Conservation (phyloP, 2,888 invertebrate genomes). For the Gari tellinella region DNA sequence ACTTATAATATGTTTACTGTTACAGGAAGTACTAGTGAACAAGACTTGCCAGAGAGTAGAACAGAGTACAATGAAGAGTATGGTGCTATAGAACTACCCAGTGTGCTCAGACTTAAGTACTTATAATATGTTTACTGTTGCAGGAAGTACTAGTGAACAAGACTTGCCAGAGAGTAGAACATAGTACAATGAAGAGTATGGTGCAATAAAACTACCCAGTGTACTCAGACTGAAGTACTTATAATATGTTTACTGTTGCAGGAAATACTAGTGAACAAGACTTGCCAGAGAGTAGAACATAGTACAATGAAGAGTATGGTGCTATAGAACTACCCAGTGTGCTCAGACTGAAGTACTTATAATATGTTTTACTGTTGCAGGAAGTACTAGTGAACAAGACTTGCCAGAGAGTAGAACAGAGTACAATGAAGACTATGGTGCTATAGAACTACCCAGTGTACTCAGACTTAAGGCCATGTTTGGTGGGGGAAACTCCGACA, state of each 20-base stretch:
- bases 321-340: slow-evolving; percentile 79
- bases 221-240: not conserved
- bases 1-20: not conserved
- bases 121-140: too few relatives aligned
- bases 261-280: slow-evolving; percentile 72
- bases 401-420: not conserved
- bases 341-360: slow-evolving; percentile 72
- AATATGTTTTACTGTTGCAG: too few relatives aligned
- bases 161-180: not conserved
- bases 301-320: slow-evolving; percentile 71
- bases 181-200: not conserved
- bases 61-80: slow-evolving; percentile 74
- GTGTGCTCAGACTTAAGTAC: slow-evolving; percentile 77
- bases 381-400: too few relatives aligned
- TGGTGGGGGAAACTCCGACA: slow-evolving; percentile 53
- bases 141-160: too few relatives aligned
- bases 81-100: slow-evolving; percentile 74
- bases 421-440: not conserved
- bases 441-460: not conserved
- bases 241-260: slow-evolving; percentile 16
- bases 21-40: slow-evolving; percentile 68
- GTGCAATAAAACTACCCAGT: not conserved
- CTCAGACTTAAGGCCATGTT: slow-evolving; percentile 70
- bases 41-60: slow-evolving; percentile 76
- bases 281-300: slow-evolving; percentile 75